A percentile compares a stretch with the other conserved stretches of the same genome.
Evolutionary conservation across 2,888 invertebrate genomes (phyloP).

Genomic region (Lithophane ornitopus): DNA sequence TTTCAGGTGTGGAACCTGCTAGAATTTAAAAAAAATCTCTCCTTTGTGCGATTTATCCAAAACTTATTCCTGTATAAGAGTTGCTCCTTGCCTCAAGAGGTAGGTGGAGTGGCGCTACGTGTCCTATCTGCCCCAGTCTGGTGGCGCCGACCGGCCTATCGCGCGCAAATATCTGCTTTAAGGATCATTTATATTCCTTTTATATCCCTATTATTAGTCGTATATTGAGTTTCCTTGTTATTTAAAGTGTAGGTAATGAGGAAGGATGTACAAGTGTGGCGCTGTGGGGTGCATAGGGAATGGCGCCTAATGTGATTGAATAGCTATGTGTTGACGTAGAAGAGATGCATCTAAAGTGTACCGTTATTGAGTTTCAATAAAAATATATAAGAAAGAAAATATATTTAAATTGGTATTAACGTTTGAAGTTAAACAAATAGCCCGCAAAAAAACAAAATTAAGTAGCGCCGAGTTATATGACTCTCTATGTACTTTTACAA

Average conservation of each 20-base stretch:
- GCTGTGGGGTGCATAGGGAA: conserved; percentile 49
- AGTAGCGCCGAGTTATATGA: not conserved
- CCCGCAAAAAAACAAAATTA: not conserved
- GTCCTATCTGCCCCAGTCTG: conserved; percentile 52
- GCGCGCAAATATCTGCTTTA: conserved; percentile 68
- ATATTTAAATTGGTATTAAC: not conserved
- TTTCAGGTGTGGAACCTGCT: not conserved
- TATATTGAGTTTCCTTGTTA: conserved; percentile 57
- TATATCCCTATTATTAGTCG: conserved; percentile 63
- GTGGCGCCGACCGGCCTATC: conserved; percentile 66
- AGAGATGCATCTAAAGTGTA: conserved; percentile 18
- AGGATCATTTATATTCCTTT: conserved; percentile 71
- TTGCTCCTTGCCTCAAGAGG: conserved; percentile 43
- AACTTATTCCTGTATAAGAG: conserved; percentile 54
- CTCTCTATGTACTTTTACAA: not conserved
- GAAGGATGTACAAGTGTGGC: conserved; percentile 23
- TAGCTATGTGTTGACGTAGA: conserved; percentile 31
- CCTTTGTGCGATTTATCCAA: conserved; percentile 47
- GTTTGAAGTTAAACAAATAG: not conserved
- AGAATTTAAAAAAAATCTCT: conserved; percentile 28
- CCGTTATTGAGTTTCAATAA: conserved; percentile 14
- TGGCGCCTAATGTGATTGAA: conserved; percentile 44
- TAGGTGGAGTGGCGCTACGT: conserved; percentile 53
- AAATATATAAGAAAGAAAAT: not conserved
- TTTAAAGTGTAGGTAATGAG: conserved; percentile 53